Evolutionary conservation across 2,113 vertebrate genomes (phyloP).

Genomic region (Nansenia antarctica): DNA sequence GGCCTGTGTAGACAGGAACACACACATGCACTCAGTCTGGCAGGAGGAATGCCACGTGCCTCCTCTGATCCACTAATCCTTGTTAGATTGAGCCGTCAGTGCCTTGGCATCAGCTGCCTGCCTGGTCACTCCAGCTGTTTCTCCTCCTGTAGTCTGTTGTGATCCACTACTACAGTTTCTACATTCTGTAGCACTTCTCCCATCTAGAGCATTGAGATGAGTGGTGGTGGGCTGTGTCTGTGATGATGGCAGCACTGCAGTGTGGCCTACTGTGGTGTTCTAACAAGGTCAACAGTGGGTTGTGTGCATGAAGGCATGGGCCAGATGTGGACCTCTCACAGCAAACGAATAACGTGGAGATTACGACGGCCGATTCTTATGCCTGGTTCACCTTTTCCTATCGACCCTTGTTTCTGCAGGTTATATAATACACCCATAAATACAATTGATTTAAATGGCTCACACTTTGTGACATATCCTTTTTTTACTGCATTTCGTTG

Average conservation of each 20-base stretch:
- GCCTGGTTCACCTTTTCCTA: background rate
- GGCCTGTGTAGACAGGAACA: background rate
- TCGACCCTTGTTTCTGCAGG: constrained; percentile 7
- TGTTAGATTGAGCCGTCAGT: constrained; percentile 17
- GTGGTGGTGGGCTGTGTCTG: no score
- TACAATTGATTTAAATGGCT: constrained; percentile 53
- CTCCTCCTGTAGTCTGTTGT: background rate
- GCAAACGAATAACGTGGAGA: background rate
- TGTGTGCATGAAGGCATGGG: background rate
- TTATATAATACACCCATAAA: constrained; percentile 72
- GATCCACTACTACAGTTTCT: background rate
- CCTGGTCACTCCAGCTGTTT: constrained; percentile 20
- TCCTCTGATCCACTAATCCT: constrained; percentile 18
- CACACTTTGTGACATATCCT: constrained; percentile 13
- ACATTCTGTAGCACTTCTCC: background rate
- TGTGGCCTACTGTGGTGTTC: no score
- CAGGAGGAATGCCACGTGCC: background rate
- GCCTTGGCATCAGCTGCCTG: constrained; percentile 5
- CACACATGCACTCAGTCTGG: background rate
- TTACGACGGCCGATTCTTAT: constrained; percentile 1
- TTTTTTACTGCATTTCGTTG: no score
- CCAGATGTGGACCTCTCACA: background rate
- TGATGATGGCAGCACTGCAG: no score
- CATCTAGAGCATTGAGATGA: background rate
- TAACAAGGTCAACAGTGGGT: background rate